Evolutionary conservation across 1,140 invertebrate genomes (phyloP), one percentile per base, ranked within the genome.

Genomic region (Macrobrachium nipponense): DNA sequence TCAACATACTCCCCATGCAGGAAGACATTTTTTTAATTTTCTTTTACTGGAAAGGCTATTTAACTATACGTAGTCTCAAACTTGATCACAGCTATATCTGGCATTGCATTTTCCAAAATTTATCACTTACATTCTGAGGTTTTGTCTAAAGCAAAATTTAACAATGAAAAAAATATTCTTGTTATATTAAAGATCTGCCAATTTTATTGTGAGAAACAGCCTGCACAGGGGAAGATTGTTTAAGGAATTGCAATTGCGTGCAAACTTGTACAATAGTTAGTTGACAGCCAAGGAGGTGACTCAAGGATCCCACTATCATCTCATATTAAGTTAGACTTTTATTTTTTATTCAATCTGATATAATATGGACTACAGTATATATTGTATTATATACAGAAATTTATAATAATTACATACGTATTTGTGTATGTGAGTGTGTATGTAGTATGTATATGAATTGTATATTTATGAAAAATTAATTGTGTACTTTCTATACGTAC

Each of bases 241-340:
- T 44, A 72, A 70, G 77, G 66, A 44, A 44, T 78, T 66, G 80
- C 84, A 86, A 36, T 64, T 58, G 84, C 77, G 72, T 23, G 66
- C 62, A 86, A 64, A 86, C 66, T 86, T 86, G 84, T 86, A 80
- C 77, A 86, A 86, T 86, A 86, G 77, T 70, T 86, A 86, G 84
- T 86, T 84, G 78, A 86, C 84, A 73, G 80, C 68, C 59, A 75
- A 43, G 77, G 84, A 86, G 78, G 84, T 86, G 84, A 86, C 84
- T 86, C 84, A 86, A 86, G 43, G 61, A 66, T 80, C 79, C 61
- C 75, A 51, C 23, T 59, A 78, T 58, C 43, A 78, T 17, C 44
- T 23, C 23, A 81, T 60, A 72, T 27, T 70, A 58, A 60, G 68
- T 70, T 81, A 66, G 20, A 27, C 44, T 59, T 60, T 72, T 72